phyloP scores from a whole-genome alignment of 2,797 vertebrate species.

The Centropyge bicolor region DNA sequence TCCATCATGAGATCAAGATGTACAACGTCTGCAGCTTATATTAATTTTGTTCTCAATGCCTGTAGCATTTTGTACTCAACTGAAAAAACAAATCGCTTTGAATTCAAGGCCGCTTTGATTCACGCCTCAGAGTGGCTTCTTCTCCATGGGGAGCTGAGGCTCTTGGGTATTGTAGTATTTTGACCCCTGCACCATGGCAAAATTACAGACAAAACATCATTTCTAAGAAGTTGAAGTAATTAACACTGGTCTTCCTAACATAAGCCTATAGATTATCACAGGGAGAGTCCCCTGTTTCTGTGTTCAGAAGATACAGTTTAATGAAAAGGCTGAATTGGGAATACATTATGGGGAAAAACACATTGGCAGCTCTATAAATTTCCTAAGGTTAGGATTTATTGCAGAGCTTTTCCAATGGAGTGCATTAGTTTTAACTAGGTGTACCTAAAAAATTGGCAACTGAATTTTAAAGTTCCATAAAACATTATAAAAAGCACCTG shows the following conservation, averaged over 20 bases:
- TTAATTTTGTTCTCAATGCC: not conserved
- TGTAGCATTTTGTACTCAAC: too few relatives aligned
- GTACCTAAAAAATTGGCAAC: slow-evolving; percentile 14
- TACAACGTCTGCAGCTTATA: not conserved
- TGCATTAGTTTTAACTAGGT: not conserved
- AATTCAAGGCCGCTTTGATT: not conserved
- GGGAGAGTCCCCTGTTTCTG: not conserved
- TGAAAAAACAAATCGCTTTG: not conserved
- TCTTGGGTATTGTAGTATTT: not conserved
- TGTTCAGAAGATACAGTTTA: not conserved
- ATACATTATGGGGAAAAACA: not conserved
- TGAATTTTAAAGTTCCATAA: slow-evolving; percentile 18
- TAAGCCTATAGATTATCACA: not conserved
- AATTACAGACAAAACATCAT: not conserved
- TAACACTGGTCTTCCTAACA: too few relatives aligned
- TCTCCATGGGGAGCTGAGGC: not conserved
- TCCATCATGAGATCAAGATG: not conserved
- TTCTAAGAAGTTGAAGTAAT: not conserved
- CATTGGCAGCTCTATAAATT: not conserved
- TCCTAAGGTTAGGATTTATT: slow-evolving; percentile 8
- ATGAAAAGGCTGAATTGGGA: not conserved
- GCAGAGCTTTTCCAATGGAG: not conserved
- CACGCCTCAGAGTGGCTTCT: not conserved
- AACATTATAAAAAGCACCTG: not conserved
- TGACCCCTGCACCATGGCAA: not conserved